Evolutionary conservation across 1,140 invertebrate species (phyloP).

Genomic region (Diorhabda carinulata): DNA sequence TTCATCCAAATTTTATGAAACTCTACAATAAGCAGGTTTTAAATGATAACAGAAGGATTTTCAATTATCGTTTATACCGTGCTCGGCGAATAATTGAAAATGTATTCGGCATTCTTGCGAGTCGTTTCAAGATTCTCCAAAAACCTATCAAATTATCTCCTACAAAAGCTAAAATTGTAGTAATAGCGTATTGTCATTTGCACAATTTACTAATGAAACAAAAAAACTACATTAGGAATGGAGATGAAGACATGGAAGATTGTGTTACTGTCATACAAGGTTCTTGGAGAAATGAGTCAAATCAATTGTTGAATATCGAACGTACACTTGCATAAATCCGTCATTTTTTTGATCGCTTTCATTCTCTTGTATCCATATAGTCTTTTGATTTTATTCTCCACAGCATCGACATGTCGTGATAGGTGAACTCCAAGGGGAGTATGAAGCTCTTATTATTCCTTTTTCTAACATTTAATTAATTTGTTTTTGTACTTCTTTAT

Average conservation of each 20-base stretch:
- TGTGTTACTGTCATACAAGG: background rate
- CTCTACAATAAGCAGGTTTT: conserved; percentile 13
- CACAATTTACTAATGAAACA: conserved; percentile 17
- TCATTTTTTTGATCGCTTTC: too few relatives aligned
- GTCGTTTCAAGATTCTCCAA: conserved; percentile 9
- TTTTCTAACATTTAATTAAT: too few relatives aligned
- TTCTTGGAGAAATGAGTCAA: conserved; percentile 15
- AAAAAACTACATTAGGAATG: conserved; percentile 10
- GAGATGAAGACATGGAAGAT: background rate
- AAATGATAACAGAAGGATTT: conserved; percentile 12
- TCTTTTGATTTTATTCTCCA: too few relatives aligned
- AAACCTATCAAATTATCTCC: conserved; percentile 12
- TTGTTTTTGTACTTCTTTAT: too few relatives aligned
- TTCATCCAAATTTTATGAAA: conserved; percentile 10
- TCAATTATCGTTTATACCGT: conserved; percentile 15
- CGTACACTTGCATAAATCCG: conserved; percentile 1
- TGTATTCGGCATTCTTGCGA: conserved; percentile 4
- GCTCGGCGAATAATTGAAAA: conserved; percentile 17
- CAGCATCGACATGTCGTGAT: too few relatives aligned
- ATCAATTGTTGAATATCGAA: conserved; percentile 7
- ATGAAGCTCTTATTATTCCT: too few relatives aligned
- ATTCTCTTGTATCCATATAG: too few relatives aligned
- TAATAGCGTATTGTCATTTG: conserved; percentile 11
- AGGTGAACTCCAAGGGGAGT: too few relatives aligned
- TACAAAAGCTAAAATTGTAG: conserved; percentile 7